These are phyloP conservation scores for Pocillopora meandrina DNA, from an alignment of 92 coral and sea anemone genomes.

Conservation along the genomic window DNA sequence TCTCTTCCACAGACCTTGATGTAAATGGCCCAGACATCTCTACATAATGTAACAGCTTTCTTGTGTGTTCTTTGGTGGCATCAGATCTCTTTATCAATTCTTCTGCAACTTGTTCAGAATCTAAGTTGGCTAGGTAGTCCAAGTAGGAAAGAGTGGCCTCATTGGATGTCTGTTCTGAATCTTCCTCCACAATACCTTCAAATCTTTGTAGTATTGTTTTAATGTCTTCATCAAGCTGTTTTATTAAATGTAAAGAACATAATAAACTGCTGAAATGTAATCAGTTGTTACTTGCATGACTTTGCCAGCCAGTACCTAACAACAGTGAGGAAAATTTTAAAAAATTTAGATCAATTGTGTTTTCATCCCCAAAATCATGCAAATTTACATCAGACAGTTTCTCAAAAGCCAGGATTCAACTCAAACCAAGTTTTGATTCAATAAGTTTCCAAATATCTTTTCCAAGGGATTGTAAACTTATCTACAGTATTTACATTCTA, in stretches of 20 bases:
- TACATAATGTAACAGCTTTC: conserved; percentile 70
- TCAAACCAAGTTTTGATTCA: too few relatives aligned
- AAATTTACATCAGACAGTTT: too few relatives aligned
- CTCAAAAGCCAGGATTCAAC: too few relatives aligned
- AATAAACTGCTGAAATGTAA: too few relatives aligned
- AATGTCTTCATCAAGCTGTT: conserved; percentile 93
- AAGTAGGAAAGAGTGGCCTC: conserved; percentile 76
- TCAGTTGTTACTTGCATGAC: too few relatives aligned
- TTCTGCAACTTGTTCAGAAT: conserved; percentile 66
- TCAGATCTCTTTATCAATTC: conserved; percentile 77
- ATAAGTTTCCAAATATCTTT: too few relatives aligned
- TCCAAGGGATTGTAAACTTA: too few relatives aligned
- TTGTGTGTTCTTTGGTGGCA: conserved; percentile 69
- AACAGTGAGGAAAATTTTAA: too few relatives aligned
- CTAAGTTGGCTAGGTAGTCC: conserved; percentile 75
- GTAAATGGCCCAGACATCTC: conserved; percentile 62
- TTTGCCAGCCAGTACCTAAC: too few relatives aligned
- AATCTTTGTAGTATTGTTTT: conserved; percentile 84
- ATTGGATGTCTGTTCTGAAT: conserved; percentile 77
- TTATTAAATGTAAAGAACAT: background rate
- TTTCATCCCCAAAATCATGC: too few relatives aligned
- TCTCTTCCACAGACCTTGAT: background rate
- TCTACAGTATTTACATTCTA: too few relatives aligned
- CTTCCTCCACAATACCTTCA: conserved; percentile 78
- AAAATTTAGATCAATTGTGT: too few relatives aligned